These are phyloP conservation scores for Drosophila ambigua DNA, from an alignment of 1,140 invertebrate species.

Conservation along the genomic window DNA sequence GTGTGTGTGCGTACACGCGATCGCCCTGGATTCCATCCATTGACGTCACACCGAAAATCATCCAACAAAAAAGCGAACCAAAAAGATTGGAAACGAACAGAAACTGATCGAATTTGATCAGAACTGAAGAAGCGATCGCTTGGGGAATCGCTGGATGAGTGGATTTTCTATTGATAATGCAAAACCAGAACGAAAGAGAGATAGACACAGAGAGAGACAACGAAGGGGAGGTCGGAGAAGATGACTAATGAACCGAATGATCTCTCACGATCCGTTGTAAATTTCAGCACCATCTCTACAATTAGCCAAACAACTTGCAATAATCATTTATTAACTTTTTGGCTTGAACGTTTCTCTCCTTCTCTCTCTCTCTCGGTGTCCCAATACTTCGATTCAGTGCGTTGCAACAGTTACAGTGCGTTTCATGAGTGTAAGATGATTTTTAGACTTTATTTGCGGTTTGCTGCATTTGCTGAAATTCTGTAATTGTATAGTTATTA, in stretches of 20 bases:
- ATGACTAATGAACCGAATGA: conserved; percentile 42
- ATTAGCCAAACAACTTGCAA: conserved; percentile 49
- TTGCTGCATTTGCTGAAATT: no score
- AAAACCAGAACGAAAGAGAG: conserved; percentile 10
- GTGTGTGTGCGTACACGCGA: conserved; percentile 48
- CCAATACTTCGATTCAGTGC: no score
- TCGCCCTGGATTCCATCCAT: conserved; percentile 65
- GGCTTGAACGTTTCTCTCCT: not conserved
- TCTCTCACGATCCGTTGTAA: conserved; percentile 37
- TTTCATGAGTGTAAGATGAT: not conserved
- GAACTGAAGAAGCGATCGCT: conserved; percentile 5
- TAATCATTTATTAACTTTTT: conserved; percentile 54
- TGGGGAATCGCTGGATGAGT: conserved; percentile 11
- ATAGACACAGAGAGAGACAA: conserved; percentile 6
- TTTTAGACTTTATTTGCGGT: no score
- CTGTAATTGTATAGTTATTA: no score
- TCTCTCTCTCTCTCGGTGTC: not conserved
- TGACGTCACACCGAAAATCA: conserved; percentile 63
- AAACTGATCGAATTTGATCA: conserved; percentile 5
- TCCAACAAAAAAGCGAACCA: conserved; percentile 6
- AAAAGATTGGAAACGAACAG: conserved; percentile 30
- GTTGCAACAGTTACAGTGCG: conserved; percentile 7
- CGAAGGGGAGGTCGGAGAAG: not conserved
- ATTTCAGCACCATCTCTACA: conserved; percentile 51
- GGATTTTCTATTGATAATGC: conserved; percentile 32